Percentiles rank a stretch among this genome's conserved stretches.
Conservation (phyloP, 2,113 vertebrate genomes). For the Tringa solitaria region DNA sequence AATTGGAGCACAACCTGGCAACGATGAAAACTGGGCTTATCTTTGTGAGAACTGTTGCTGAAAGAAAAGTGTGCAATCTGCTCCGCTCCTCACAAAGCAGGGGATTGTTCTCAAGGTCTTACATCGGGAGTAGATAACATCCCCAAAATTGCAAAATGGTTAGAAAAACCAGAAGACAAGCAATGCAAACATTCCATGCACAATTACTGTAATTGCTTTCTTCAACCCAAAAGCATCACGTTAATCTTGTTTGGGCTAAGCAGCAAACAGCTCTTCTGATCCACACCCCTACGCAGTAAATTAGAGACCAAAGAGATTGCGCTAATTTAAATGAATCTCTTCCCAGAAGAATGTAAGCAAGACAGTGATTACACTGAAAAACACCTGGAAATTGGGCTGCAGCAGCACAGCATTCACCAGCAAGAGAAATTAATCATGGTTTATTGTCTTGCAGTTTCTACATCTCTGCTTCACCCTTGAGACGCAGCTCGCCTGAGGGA, state of each 20-base stretch:
- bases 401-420: neutral
- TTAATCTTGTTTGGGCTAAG: neutral
- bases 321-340: neutral
- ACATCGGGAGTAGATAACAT: neutral
- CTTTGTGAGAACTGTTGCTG: neutral
- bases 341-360: conserved; percentile 39
- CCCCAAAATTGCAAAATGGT: neutral
- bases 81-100: neutral
- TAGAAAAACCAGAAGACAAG: neutral
- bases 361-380: neutral
- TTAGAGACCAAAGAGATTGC: neutral
- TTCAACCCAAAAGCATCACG: neutral
- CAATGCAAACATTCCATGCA: neutral
- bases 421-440: neutral
- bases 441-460: conserved; percentile 14
- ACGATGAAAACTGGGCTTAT: neutral
- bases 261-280: neutral
- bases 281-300: neutral
- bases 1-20: neutral
- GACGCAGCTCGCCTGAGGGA: neutral
- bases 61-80: neutral
- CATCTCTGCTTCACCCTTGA: neutral
- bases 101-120: neutral
- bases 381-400: neutral
- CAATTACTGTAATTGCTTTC: neutral